phyloP scores from a whole-genome alignment of 2,113 vertebrate species.

The Scytalopus superciliaris region DNA sequence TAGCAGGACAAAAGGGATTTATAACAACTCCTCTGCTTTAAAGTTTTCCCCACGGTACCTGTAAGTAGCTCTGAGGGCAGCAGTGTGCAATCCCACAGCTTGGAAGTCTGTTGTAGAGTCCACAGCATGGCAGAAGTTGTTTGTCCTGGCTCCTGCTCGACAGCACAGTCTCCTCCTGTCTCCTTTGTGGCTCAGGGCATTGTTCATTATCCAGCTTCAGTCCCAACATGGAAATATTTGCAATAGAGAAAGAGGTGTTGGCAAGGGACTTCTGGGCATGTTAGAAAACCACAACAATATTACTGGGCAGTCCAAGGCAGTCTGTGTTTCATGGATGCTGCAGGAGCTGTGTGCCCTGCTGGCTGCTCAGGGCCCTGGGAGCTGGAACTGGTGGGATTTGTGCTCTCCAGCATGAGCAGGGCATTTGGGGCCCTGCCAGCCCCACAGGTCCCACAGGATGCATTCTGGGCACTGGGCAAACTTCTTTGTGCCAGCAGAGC shows the following conservation, averaged over 20 bases:
- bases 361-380: background rate
- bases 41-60: background rate
- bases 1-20: background rate
- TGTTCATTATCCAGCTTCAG: background rate
- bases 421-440: background rate
- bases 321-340: background rate
- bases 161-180: background rate
- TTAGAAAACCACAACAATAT: background rate
- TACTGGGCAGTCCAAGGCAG: background rate
- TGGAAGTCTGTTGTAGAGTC: background rate
- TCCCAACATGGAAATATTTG: background rate
- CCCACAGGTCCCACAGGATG: background rate
- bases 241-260: background rate
- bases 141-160: background rate
- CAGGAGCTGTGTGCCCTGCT: background rate
- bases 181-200: background rate
- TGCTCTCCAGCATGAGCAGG: background rate
- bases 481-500: background rate
- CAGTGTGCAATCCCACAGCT: background rate
- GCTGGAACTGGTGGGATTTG: background rate
- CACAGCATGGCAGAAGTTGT: background rate
- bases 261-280: background rate
- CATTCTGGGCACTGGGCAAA: background rate
- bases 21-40: background rate
- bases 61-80: background rate